These are phyloP conservation scores for Phyllotreta striolata DNA, from an alignment of 2,888 invertebrate genomes.

Conservation along the genomic window DNA sequence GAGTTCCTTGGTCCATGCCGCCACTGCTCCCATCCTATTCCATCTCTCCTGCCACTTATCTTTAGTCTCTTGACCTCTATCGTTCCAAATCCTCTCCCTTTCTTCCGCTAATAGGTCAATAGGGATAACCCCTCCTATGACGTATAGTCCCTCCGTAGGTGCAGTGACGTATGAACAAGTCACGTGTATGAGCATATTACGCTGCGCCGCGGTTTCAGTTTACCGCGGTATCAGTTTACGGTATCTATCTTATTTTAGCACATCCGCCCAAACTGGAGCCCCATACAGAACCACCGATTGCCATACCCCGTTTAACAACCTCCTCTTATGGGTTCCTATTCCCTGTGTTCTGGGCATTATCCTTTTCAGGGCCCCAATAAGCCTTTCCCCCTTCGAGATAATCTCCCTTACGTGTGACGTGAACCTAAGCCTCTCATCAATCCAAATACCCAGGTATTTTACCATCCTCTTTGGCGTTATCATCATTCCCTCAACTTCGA, in stretches of 20 bases:
- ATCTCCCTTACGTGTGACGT: not conserved
- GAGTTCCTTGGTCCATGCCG: conserved; percentile 15
- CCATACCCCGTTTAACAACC: not conserved
- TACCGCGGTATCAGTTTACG: no score
- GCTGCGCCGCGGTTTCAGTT: no score
- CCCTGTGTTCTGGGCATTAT: conserved; percentile 11
- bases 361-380: not conserved
- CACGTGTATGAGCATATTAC: not conserved
- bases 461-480: no score
- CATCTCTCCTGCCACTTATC: conserved; percentile 5
- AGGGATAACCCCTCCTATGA: not conserved
- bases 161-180: conserved; percentile 1
- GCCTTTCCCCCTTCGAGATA: conserved; percentile 1
- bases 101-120: conserved; percentile 9
- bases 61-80: not conserved
- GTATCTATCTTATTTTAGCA: not conserved
- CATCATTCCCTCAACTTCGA: no score
- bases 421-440: conserved; percentile 4
- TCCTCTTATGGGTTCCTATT: not conserved
- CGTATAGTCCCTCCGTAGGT: not conserved
- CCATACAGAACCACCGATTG: conserved; percentile 8
- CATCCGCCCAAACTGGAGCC: conserved; percentile 15
- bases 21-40: not conserved
- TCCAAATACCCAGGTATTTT: conserved; percentile 4
- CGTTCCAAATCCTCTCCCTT: not conserved